phyloP scores from a whole-genome alignment of 2,113 vertebrate species.

The Coregonus clupeaformis region DNA sequence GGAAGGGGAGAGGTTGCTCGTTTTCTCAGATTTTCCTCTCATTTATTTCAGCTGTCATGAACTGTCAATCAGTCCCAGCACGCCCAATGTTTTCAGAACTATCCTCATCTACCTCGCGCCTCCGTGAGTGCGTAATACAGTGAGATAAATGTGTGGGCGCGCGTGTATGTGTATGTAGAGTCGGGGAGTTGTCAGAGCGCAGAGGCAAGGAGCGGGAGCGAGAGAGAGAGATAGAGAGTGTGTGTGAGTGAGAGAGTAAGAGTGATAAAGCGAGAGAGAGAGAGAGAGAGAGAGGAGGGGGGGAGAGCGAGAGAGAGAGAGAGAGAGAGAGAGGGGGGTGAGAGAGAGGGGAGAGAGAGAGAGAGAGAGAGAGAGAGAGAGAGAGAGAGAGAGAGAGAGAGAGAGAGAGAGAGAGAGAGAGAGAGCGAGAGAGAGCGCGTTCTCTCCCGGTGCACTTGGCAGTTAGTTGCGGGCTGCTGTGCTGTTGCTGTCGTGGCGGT shows the following conservation, averaged over 20 bases:
- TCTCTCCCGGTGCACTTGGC: slow-evolving; percentile 79
- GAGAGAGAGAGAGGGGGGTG: slow-evolving; percentile 29
- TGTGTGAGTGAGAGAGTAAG: slow-evolving; percentile 9
- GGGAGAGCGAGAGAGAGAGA: slow-evolving; percentile 5
- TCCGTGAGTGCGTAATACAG: slow-evolving; percentile 26
- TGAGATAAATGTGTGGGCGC: slow-evolving; percentile 39
- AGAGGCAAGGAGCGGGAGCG: slow-evolving; percentile 33
- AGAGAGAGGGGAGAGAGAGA: slow-evolving; percentile 23
- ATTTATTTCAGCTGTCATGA: slow-evolving; percentile 32
- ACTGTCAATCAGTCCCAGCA: slow-evolving; percentile 43
- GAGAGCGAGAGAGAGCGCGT: slow-evolving; percentile 42
- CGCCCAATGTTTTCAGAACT: slow-evolving; percentile 33
- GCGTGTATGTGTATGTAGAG: slow-evolving; percentile 13
- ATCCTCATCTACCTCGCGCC: slow-evolving; percentile 35
- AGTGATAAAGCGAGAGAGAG: slow-evolving; percentile 5
- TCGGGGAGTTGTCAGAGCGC: slow-evolving; percentile 48
- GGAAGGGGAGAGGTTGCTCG: slow-evolving; percentile 7
- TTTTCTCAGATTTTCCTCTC: slow-evolving; percentile 14
- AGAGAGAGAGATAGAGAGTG: slow-evolving; percentile 20
- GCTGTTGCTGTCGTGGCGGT: slow-evolving; percentile 78
- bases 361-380: slow-evolving; percentile 7
- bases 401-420: slow-evolving; percentile 7
- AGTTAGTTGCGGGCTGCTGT: slow-evolving; percentile 81
- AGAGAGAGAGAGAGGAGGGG: slow-evolving; percentile 18
- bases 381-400: slow-evolving; percentile 6